Base-by-base conservation (phyloP, 2,113 vertebrate species). In the Gambusia affinis region DNA sequence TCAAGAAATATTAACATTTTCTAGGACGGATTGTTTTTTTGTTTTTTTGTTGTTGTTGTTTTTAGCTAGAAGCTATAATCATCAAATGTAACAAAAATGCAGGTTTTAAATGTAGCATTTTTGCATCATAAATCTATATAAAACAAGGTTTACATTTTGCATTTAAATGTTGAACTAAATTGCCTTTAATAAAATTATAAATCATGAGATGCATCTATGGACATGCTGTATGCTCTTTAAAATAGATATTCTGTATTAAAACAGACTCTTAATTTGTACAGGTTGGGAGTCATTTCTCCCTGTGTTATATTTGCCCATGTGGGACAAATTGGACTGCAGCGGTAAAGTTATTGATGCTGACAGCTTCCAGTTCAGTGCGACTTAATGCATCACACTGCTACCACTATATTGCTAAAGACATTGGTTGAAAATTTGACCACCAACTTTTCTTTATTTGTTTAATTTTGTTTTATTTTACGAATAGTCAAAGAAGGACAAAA, bases 351-450 rank as follows among this genome's bases (percentile, higher is more conserved):
- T 79, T 57, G 76, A 64, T 86, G 75, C 75, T 51, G 64, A 73
- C 71, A 29, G 57, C 72, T 80, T 77, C 22, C 12, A 51, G 4
- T 42, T 17, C 14, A 47, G 44, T 19, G 44, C 44, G 14, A 84
- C 60, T 71, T 63, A 4, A 42, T 72, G 68, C 76, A 64, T 72
- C 47, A 81, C 78, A 89, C 89, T 91, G 92, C 91, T 92, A 93
- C 67, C 29, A 72, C 64, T 80, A 79, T 71, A 65, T 39, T 67
- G 67, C 80, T 73, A 66, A 68, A 70, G 31, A 80, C 51, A 70
- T 37, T 71, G 65, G 54, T 76, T 75, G 66, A 67, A 67, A 65
- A 42, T 60, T 73, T 60, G 5, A 47, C 3, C 67, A 65, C 10
- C 17, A 47, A 67, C 24, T 74, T 12, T 19, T 47, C 44, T 47